A percentile compares a stretch with the other conserved stretches of the same genome.
These are phyloP conservation scores for Mythimna vitellina DNA, from an alignment of 2,888 invertebrate genomes.

Conservation along the genomic window DNA sequence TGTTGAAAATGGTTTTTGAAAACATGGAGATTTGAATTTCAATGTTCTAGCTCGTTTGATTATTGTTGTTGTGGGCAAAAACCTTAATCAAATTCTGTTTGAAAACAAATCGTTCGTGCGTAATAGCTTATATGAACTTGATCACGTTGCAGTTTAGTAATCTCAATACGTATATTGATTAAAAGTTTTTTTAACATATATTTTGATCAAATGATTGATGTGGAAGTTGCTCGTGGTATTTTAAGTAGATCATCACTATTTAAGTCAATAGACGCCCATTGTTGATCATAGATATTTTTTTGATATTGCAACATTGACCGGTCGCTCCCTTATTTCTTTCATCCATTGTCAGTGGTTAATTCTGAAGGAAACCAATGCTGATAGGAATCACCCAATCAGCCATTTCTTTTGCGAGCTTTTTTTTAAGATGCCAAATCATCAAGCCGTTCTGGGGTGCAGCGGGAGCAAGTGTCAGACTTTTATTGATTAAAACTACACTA, in stretches of 20 bases:
- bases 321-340: too few relatives aligned
- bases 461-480: too few relatives aligned
- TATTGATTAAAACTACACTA: too few relatives aligned
- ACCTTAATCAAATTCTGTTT: constrained; percentile 5
- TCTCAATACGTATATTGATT: background rate
- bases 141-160: too few relatives aligned
- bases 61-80: background rate
- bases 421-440: too few relatives aligned
- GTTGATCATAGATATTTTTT: too few relatives aligned
- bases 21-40: constrained; percentile 14
- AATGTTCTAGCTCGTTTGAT: constrained; percentile 6
- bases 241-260: background rate
- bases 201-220: background rate
- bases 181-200: too few relatives aligned
- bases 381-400: background rate
- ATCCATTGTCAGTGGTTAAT: too few relatives aligned
- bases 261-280: background rate
- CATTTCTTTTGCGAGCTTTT: too few relatives aligned
- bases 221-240: background rate
- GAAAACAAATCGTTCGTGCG: background rate
- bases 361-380: background rate
- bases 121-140: too few relatives aligned
- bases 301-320: too few relatives aligned
- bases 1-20: background rate
- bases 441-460: too few relatives aligned